These are phyloP conservation scores for Pyrrhura leucotis DNA, from an alignment of 2,797 vertebrate genomes.

Conservation along the genomic window DNA sequence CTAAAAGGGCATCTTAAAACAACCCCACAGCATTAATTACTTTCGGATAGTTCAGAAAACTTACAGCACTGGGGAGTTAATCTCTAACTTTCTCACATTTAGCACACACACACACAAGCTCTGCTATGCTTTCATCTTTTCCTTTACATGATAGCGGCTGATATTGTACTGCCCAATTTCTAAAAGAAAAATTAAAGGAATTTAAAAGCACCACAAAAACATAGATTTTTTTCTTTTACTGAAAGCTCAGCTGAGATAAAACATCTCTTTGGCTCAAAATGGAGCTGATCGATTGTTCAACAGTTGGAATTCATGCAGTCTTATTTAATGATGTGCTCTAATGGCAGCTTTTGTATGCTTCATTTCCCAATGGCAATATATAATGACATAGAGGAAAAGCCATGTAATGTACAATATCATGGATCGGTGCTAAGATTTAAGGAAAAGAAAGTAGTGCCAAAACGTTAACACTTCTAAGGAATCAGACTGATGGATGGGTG, in stretches of 20 bases:
- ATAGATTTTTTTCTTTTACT: background rate
- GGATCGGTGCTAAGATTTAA: background rate
- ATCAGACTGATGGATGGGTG: background rate
- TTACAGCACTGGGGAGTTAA: background rate
- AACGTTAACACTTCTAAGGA: background rate
- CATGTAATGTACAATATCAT: background rate
- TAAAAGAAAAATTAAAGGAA: conserved; percentile 27
- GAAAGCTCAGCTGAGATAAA: background rate
- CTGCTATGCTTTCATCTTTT: conserved; percentile 27
- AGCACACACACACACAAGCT: background rate
- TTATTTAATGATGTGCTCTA: conserved; percentile 46
- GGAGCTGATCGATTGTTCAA: conserved; percentile 36
- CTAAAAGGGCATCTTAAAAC: background rate
- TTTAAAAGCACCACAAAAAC: background rate
- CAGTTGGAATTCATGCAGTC: background rate
- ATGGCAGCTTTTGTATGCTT: conserved; percentile 22
- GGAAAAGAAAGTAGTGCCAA: background rate
- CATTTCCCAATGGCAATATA: conserved; percentile 40
- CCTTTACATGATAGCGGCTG: background rate
- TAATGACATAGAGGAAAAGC: conserved; percentile 19
- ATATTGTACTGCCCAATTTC: background rate
- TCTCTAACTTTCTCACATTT: conserved; percentile 8
- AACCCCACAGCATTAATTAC: background rate
- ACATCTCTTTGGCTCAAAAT: conserved; percentile 5
- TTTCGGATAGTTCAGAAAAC: background rate